A percentile compares a stretch with the other conserved stretches of the same genome.
Evolutionary conservation across 64 coral and sea anemone genomes (phyloP).

Genomic region (Stichodactyla helianthus): DNA sequence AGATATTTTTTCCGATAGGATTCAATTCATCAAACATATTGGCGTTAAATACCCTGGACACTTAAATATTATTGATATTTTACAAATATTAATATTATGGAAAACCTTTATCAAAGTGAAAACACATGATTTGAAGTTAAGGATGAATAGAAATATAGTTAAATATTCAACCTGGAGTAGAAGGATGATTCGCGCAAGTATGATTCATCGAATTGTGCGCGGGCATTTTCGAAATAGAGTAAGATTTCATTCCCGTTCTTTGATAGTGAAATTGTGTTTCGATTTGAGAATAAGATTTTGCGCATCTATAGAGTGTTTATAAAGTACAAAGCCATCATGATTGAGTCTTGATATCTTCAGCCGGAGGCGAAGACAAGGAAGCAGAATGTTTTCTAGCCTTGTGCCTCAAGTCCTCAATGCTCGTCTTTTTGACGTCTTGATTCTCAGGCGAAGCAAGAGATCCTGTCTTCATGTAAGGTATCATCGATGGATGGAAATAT

Average conservation of each 20-base stretch:
- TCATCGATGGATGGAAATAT: slow-evolving; percentile 58
- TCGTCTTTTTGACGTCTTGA: slow-evolving; percentile 58
- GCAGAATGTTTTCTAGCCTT: slow-evolving; percentile 80
- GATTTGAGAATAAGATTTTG: background rate
- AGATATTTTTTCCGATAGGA: too few species aligned
- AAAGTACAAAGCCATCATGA: background rate
- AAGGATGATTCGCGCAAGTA: too few species aligned
- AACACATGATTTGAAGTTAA: background rate
- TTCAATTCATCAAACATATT: too few species aligned
- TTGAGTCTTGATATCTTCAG: background rate
- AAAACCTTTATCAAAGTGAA: background rate
- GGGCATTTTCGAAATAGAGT: too few species aligned
- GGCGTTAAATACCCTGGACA: too few species aligned
- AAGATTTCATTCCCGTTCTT: background rate
- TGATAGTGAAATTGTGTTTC: background rate
- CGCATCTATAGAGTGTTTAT: background rate
- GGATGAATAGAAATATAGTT: too few species aligned
- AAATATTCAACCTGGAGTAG: background rate
- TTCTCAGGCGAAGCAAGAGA: background rate
- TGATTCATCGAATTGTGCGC: too few species aligned
- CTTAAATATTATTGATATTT: background rate
- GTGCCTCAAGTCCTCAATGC: slow-evolving; percentile 80
- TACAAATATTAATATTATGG: background rate
- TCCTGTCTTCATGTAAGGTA: slow-evolving; percentile 54
- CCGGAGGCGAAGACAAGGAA: background rate